A percentile compares a stretch with the other conserved stretches of the same genome.
phyloP scores from a whole-genome alignment of 2,888 invertebrate species.

The Noctua pronuba region DNA sequence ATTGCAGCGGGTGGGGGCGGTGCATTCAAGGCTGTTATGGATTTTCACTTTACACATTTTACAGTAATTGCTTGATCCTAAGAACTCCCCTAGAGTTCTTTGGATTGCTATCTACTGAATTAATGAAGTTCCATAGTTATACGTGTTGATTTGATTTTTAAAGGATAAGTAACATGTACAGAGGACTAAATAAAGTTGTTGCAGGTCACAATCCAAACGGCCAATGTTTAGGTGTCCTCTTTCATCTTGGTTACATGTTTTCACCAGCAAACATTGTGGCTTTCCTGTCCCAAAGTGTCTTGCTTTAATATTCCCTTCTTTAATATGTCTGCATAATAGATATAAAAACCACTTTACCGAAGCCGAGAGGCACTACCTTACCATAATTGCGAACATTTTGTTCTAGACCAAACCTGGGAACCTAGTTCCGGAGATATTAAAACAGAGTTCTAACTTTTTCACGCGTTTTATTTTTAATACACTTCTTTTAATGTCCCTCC shows the following conservation, averaged over 20 bases:
- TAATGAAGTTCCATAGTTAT: background rate
- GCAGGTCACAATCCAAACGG: background rate
- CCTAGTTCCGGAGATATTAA: background rate
- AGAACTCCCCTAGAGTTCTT: background rate
- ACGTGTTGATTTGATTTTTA: background rate
- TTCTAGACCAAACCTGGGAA: too few species aligned
- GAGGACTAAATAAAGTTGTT: background rate
- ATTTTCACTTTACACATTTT: slow-evolving; percentile 33
- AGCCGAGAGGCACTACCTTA: background rate
- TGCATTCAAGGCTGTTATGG: slow-evolving; percentile 31
- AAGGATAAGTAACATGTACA: background rate
- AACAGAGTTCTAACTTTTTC: background rate
- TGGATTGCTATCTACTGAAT: background rate
- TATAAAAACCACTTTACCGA: background rate
- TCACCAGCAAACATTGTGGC: background rate
- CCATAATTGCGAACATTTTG: background rate
- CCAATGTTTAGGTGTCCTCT: background rate
- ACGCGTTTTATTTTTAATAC: background rate
- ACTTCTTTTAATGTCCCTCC: background rate
- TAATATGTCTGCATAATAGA: background rate
- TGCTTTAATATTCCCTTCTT: background rate
- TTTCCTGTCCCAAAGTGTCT: background rate
- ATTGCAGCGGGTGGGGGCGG: slow-evolving; percentile 32
- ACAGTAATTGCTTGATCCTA: background rate
- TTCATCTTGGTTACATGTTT: background rate